A percentile compares a stretch with the other conserved stretches of the same genome.
Conservation (phyloP, 2,888 invertebrate species). For the Trachelus stipa region DNA sequence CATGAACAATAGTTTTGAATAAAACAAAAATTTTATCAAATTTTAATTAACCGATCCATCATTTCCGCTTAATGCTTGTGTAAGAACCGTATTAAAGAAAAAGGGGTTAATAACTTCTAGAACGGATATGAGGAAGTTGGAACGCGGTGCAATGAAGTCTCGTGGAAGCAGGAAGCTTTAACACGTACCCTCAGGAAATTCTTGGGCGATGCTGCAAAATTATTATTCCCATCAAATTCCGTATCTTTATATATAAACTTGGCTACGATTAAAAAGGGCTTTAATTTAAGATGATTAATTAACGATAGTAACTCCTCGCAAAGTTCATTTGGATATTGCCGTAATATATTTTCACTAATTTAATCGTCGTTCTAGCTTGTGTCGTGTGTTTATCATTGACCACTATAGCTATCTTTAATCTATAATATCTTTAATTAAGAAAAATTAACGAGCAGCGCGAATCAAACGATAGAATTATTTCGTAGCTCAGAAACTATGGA, state of each 20-base stretch:
- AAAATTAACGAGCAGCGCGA: not conserved
- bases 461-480: not conserved
- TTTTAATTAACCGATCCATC: not conserved
- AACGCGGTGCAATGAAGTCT: not conserved
- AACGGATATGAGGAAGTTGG: not conserved
- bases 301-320: not conserved
- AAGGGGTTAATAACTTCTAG: conserved; percentile 3
- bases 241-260: not conserved
- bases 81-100: not conserved
- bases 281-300: not conserved
- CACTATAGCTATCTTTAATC: not conserved
- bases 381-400: not conserved
- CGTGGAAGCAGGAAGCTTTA: not conserved
- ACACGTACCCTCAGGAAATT: not conserved
- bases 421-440: not conserved
- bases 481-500: not conserved
- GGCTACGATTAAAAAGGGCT: not conserved
- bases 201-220: not conserved
- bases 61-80: not conserved
- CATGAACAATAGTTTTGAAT: too few species aligned
- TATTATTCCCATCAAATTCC: not conserved
- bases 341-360: not conserved
- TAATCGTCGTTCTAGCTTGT: not conserved
- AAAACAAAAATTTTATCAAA: too few species aligned
- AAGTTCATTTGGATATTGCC: not conserved